Base-by-base conservation (phyloP, 2,797 vertebrate species). In the Neostethus bicornis region DNA sequence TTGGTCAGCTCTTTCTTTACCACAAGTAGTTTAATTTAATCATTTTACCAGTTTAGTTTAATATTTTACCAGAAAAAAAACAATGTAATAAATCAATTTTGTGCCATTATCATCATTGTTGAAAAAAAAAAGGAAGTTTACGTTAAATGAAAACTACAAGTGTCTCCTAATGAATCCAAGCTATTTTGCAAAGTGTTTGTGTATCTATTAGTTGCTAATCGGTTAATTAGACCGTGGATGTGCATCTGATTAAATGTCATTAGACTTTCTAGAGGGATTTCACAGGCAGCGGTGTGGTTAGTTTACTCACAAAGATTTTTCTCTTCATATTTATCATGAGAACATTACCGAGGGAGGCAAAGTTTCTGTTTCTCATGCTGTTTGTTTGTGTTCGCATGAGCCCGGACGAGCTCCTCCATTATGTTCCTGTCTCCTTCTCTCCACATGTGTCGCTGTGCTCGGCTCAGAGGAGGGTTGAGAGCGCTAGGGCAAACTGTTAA, bases 181-280 rank as follows among this genome's bases (percentile, higher is more conserved):
- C 65, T 57, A 70, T 80, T 69, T 65, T 62, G 58, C 9, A 26
- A 64, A 45, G 62, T 70, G 60, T 80, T 79, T 67, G 72, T 66
- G 75, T 58, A 81, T 74, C 73, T 73, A 81, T 79, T 83, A 85
- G 69, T 62, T 43, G 57, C 67, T 83, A 86, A 89, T 85, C 86
- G 74, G 75, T 80, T 80, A 79, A 89, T 87, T 79, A 85, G 81
- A 75, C 53, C 60, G 60, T 66, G 73, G 80, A 67, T 83, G 69
- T 85, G 83, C 69, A 65, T 84, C 69, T 87, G 83, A 88, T 88
- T 78, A 85, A 68, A 73, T 82, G 78, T 80, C 73, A 79, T 88
- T 85, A 86, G 75, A 75, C 72, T 46, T 81, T 81, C 51, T 65
- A 49, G 78, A 81, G 70, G 74, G 62, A 60, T 77, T 70, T 66